A percentile compares a stretch with the other conserved stretches of the same genome.
Evolutionary conservation across 2,113 vertebrate genomes (phyloP).

Genomic region (Dolichotis patagonum): DNA sequence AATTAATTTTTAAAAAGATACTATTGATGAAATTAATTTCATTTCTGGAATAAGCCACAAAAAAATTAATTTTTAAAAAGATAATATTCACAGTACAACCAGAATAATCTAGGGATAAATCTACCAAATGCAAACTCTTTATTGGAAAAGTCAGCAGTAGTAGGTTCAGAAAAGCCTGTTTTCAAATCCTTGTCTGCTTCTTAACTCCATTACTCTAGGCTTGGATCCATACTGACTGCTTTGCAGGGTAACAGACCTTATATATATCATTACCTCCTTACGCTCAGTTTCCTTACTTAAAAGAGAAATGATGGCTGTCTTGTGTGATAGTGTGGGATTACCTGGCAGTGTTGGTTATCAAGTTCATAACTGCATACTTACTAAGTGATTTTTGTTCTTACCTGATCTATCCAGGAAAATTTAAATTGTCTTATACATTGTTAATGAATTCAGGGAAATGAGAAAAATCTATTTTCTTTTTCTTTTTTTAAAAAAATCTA

Average conservation of each 20-base stretch:
- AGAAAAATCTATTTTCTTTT: too few relatives aligned
- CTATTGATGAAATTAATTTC: too few relatives aligned
- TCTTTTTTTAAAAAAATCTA: too few relatives aligned
- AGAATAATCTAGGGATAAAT: background rate
- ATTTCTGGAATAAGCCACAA: too few relatives aligned
- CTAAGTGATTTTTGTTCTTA: constrained; percentile 18
- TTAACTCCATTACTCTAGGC: background rate
- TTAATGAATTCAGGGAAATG: too few relatives aligned
- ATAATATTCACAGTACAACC: background rate
- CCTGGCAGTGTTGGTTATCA: background rate
- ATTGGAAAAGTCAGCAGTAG: background rate
- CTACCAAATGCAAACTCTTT: background rate
- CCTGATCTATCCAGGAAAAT: background rate
- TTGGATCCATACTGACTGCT: background rate
- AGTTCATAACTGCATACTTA: background rate
- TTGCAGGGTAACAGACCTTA: background rate
- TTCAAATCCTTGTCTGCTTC: background rate
- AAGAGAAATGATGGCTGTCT: background rate
- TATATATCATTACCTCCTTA: background rate
- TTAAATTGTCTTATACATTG: too few relatives aligned
- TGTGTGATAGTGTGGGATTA: background rate
- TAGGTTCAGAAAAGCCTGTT: background rate
- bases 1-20: background rate
- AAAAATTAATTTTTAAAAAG: background rate
- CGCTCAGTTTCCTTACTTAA: background rate